Evolutionary conservation across 1,140 invertebrate genomes (phyloP), one percentile per base, ranked within the genome.

Genomic region (Lucilia cuprina): DNA sequence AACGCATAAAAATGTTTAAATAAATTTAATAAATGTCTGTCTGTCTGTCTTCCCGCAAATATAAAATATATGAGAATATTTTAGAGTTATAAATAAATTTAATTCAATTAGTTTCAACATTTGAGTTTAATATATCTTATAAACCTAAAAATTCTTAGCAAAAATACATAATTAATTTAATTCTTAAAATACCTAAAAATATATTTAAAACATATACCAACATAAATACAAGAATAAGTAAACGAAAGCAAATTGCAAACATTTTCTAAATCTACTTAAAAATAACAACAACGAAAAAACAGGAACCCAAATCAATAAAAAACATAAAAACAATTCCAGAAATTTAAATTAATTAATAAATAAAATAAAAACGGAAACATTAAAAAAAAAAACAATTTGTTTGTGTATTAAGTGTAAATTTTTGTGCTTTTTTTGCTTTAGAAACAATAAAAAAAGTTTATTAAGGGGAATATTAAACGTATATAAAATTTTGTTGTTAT

Each of bases 341-440:
- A 49, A 49, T 2, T 30, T 3, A 30, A 49, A 49, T 49, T 12
- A 55, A 55, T 55, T 17, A 17, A 55, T 55, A 14, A 55, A 55
- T 55, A 55, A 2, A 55, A 55, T 55, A 55, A n/a, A 70, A 70
- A 70, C 1, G 19, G 8, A 21, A 70, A 70, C 17, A 21, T 70
- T 70, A 70, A 10, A 70, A 21, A 10, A 70, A 21, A 25, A 70
- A 70, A 21, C 65, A 70, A 70, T 70, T 70, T 70, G 65, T 70
- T 19, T 21, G 65, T 70, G 65, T 70, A 70, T 19, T 70, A 70
- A 21, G 65, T 70, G 65, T 70, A 19, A 70, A 9, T 9, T 9
- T 30, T 30, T 25, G 65, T 70, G 65, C 65, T 70, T 70, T 70
- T 70, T 70, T 70, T 70, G 65, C 65, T 70, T n/a, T 25, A 70